phyloP scores from a whole-genome alignment of 2,113 vertebrate species.

The Xiphophorus couchianus region DNA sequence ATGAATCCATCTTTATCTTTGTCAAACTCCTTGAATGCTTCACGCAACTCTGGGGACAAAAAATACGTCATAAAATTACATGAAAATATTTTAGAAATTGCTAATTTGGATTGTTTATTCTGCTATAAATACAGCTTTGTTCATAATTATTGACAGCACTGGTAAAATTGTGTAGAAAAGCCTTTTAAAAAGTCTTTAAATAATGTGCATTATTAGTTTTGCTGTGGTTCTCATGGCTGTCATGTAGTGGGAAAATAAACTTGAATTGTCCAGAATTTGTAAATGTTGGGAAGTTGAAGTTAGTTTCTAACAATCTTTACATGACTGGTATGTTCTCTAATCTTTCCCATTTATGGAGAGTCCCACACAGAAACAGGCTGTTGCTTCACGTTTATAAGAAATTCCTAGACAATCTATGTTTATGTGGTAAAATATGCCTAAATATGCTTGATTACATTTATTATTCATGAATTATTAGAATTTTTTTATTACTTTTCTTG shows the following conservation, averaged over 20 bases:
- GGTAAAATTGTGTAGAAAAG: not conserved
- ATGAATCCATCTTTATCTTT: constrained; percentile 98
- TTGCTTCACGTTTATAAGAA: not conserved
- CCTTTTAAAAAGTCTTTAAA: not conserved
- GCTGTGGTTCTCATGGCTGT: not conserved
- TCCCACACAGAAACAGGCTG: not conserved
- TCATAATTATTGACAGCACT: not conserved
- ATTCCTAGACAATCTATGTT: too few species aligned
- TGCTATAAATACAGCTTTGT: not conserved
- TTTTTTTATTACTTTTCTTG: not conserved
- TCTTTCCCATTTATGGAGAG: not conserved
- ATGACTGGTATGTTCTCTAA: not conserved
- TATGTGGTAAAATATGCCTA: not conserved
- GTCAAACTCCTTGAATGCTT: constrained; percentile 97
- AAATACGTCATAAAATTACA: not conserved
- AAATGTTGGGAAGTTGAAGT: not conserved
- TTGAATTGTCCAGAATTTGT: not conserved
- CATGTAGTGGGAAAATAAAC: not conserved
- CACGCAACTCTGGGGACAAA: constrained; percentile 85
- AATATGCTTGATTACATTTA: not conserved
- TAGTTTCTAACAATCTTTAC: not conserved
- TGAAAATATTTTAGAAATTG: not conserved
- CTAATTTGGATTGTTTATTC: not conserved
- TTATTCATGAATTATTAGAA: not conserved
- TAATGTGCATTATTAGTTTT: not conserved